Conservation (phyloP, 2,797 vertebrate genomes). For the Eidolon dupreanum region DNA sequence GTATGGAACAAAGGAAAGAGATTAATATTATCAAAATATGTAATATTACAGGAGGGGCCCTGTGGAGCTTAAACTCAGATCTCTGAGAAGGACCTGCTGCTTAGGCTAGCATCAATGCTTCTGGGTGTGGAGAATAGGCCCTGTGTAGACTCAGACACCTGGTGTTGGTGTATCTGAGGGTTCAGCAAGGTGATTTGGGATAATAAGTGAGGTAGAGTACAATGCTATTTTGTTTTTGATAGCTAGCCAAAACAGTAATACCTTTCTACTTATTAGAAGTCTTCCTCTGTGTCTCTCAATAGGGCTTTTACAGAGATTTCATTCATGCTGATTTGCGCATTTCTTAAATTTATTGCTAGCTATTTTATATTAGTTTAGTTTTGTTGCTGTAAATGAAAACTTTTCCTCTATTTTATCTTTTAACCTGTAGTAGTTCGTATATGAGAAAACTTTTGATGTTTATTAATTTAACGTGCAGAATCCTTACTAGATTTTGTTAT, state of each 20-base stretch:
- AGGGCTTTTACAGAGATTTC: background rate
- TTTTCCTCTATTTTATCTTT: background rate
- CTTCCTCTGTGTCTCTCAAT: background rate
- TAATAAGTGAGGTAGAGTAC: background rate
- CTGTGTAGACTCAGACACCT: background rate
- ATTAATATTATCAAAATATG: background rate
- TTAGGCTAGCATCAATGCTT: background rate
- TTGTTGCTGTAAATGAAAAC: background rate
- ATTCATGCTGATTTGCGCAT: background rate
- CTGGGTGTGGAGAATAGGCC: background rate
- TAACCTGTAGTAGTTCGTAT: background rate
- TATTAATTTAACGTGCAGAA: constrained; percentile 1
- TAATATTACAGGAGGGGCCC: background rate
- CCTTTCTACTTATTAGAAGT: background rate
- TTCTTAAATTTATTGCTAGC: background rate
- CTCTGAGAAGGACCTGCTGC: background rate
- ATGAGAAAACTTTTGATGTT: background rate
- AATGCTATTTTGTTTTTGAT: background rate
- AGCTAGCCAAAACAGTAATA: background rate
- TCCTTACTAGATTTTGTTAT: constrained; percentile 10
- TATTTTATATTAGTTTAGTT: background rate
- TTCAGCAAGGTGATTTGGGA: background rate
- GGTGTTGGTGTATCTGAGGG: background rate
- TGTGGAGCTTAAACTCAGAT: background rate
- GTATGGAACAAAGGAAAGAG: background rate